Evolutionary conservation across 2,113 vertebrate genomes (phyloP), one percentile per base, ranked within the genome.

Genomic region (Semnornis frantzii): DNA sequence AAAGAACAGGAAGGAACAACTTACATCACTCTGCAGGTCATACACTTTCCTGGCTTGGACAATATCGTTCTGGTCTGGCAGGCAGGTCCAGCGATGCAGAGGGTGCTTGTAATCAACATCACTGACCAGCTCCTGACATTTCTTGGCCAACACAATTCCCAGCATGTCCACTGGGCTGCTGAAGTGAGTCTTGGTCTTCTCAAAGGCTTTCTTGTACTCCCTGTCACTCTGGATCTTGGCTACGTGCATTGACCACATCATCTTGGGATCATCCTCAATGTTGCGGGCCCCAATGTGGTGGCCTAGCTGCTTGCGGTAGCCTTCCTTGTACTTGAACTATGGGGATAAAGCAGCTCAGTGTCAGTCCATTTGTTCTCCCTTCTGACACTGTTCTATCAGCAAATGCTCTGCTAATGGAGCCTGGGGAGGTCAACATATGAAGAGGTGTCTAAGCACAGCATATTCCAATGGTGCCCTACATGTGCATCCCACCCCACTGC

Each of bases 241-340:
- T 27, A 88, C 97, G 8, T 99, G 98, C 81, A 99, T 87, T 0
- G 98, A 99, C 97, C 99, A 98, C 97, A 99, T 66, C 20, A 99
- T 87, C 90, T 99, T 98, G 5, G 99, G 99, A 63, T 99, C 99
- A 0, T 99, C 99, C 5, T 98, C 62, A 1, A 99, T 60, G 2
- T 98, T 93, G 16, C 95, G 98, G 9, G 98, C 99, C 2, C 94
- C 94, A 0, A 95, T 72, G 16, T 95, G 94, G 76, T 94, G 94
- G 10, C 94, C 94, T 4, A 91, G 93, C 60, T 95, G 93, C 64
- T 94, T 94, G 8, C 99, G 98, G 85, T 99, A 99, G 2, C 98
- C 98, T 4, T 97, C 94, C 94, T 99, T 99, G 96, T 99, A 99
- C 72, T 99, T 98, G 95, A 98, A 99, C 99, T 96, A 23, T 52